These are phyloP conservation scores for Episyrphus balteatus DNA, from an alignment of 1,140 invertebrate genomes.

Conservation along the genomic window DNA sequence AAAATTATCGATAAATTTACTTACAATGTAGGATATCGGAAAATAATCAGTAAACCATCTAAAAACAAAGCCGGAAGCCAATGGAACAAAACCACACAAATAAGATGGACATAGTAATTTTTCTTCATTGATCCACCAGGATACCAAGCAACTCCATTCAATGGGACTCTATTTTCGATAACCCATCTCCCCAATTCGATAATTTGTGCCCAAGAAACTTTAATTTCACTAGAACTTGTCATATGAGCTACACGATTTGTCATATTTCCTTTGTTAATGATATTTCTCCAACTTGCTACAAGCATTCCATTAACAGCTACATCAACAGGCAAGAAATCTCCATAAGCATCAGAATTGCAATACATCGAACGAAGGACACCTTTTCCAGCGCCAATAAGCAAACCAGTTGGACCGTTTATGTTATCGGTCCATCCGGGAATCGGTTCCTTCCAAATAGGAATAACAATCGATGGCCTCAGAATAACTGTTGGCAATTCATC, in stretches of 20 bases:
- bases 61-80: conserved; percentile 73
- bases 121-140: conserved; percentile 82
- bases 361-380: conserved; percentile 61
- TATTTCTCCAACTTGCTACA: conserved; percentile 55
- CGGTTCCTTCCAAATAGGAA: conserved; percentile 70
- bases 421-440: conserved; percentile 88
- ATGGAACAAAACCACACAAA: conserved; percentile 73
- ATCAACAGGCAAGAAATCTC: conserved; percentile 64
- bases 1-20: conserved; percentile 14
- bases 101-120: conserved; percentile 58
- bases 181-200: conserved; percentile 69
- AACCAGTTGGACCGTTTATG: conserved; percentile 75
- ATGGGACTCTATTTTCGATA: conserved; percentile 56
- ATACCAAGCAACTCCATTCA: conserved; percentile 77
- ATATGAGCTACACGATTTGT: conserved; percentile 52
- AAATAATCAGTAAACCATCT: conserved; percentile 59
- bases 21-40: conserved; percentile 75
- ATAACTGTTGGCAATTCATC: conserved; percentile 69
- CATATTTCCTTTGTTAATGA: conserved; percentile 19
- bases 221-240: conserved; percentile 63
- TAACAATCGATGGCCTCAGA: conserved; percentile 80
- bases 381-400: conserved; percentile 53
- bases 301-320: conserved; percentile 67
- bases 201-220: conserved; percentile 73
- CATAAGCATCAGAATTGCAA: conserved; percentile 43